phyloP scores from a whole-genome alignment of 23 tunicate species.

The Oikopleura dioica region DNA sequence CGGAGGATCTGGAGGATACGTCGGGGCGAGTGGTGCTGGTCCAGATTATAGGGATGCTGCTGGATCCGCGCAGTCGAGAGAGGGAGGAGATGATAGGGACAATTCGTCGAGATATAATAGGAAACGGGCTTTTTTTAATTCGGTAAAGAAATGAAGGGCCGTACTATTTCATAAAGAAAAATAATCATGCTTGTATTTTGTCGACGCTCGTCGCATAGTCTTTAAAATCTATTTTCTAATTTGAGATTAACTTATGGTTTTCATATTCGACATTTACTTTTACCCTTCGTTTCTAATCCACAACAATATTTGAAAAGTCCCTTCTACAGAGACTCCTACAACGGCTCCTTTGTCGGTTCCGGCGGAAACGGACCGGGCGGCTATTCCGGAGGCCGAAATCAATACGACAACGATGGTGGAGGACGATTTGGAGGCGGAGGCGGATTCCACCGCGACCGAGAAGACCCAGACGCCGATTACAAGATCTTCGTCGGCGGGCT shows the following conservation, averaged over 20 bases:
- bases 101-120: too few relatives aligned
- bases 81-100: neutral
- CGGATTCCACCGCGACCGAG: neutral
- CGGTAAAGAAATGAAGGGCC: too few relatives aligned
- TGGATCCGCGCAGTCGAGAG: neutral
- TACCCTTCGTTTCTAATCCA: too few relatives aligned
- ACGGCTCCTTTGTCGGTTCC: neutral
- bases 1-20: neutral
- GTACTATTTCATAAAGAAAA: too few relatives aligned
- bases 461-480: conserved; percentile 14
- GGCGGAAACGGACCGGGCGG: neutral
- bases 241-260: too few relatives aligned
- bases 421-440: neutral
- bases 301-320: too few relatives aligned
- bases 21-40: neutral
- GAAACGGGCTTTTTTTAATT: too few relatives aligned
- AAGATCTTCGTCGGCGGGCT: conserved; percentile 1
- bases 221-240: too few relatives aligned
- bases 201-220: too few relatives aligned
- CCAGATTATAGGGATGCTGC: neutral
- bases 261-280: too few relatives aligned
- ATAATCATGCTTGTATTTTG: too few relatives aligned
- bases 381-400: neutral
- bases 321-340: neutral
- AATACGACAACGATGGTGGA: too few relatives aligned